These are phyloP conservation scores for Myrmecophaga tridactyla DNA, from an alignment of 2,113 vertebrate genomes.

Conservation along the genomic window DNA sequence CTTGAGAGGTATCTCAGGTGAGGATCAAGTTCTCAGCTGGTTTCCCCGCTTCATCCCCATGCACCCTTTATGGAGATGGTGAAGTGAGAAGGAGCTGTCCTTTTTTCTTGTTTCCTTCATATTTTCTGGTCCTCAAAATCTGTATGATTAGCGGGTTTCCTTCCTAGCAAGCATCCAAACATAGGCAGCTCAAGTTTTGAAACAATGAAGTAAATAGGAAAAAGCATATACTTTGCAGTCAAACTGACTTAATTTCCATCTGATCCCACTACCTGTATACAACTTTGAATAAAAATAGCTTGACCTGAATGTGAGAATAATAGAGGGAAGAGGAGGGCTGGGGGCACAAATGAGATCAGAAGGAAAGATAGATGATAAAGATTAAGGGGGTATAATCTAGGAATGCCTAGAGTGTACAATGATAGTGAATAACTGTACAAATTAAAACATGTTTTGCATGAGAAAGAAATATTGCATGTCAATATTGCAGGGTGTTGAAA, in stretches of 20 bases:
- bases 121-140: background rate
- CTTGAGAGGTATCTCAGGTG: conserved; percentile 92
- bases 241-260: background rate
- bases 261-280: background rate
- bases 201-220: background rate
- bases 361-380: no score
- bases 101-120: no score
- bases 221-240: background rate
- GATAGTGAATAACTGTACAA: no score
- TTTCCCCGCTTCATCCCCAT: background rate
- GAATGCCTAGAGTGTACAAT: no score
- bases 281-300: background rate
- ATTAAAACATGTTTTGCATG: no score
- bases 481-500: no score
- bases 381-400: no score
- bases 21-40: background rate
- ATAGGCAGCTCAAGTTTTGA: background rate
- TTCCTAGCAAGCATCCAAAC: background rate
- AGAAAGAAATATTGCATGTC: no score
- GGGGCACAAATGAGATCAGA: no score
- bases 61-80: background rate
- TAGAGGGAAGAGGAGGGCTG: no score
- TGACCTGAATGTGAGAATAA: no score
- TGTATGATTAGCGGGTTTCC: background rate
- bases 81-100: background rate